A percentile compares a stretch with the other conserved stretches of the same genome.
phyloP scores from a whole-genome alignment of 1,140 invertebrate species.

The Phymastichus coffea region DNA sequence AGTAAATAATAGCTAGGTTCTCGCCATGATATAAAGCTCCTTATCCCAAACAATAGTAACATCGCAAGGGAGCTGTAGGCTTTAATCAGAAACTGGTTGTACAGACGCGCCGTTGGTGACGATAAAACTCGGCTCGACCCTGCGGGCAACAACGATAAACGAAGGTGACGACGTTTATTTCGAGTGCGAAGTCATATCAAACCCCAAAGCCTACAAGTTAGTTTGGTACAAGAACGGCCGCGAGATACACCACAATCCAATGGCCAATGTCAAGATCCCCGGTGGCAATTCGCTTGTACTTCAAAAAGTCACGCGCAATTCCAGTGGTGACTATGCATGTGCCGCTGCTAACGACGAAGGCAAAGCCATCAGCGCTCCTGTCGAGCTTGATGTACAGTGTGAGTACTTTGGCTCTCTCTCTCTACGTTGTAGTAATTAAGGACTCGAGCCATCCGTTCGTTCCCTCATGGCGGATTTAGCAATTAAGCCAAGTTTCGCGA shows the following conservation, averaged over 20 bases:
- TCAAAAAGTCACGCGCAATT: conserved; percentile 77
- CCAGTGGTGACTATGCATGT: conserved; percentile 80
- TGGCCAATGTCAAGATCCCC: conserved; percentile 76
- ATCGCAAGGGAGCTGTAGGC: no score
- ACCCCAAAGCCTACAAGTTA: conserved; percentile 77
- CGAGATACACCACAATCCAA: conserved; percentile 75
- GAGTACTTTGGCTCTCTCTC: conserved; percentile 59
- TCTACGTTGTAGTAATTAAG: conserved; percentile 2
- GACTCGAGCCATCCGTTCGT: neutral
- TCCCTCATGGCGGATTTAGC: neutral
- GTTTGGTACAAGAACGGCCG: conserved; percentile 80
- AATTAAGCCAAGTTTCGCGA: no score
- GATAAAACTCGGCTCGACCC: conserved; percentile 74
- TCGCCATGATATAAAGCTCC: no score
- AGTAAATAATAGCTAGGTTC: no score
- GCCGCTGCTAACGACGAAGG: conserved; percentile 78
- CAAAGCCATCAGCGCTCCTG: conserved; percentile 75
- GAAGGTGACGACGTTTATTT: conserved; percentile 91
- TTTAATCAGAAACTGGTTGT: no score
- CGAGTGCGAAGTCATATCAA: conserved; percentile 84
- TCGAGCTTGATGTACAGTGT: conserved; percentile 82
- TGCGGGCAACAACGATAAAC: conserved; percentile 83
- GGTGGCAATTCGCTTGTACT: conserved; percentile 78
- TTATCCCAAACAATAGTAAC: no score
- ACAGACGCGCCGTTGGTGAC: conserved; percentile 80